phyloP scores from a whole-genome alignment of 2,888 invertebrate genomes.

The Diplolepis rosae region DNA sequence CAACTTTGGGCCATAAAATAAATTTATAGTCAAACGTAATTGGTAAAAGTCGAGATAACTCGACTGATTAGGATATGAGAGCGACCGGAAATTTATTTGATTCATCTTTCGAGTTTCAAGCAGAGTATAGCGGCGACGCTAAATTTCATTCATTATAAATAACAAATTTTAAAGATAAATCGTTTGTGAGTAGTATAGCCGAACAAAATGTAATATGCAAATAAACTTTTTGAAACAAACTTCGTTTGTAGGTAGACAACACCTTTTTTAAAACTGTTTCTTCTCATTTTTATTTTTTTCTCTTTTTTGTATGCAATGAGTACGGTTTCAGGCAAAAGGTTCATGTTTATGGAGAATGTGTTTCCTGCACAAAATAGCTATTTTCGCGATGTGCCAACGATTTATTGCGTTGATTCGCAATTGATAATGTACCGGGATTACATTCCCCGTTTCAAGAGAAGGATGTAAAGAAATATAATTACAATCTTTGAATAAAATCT shows the following conservation, averaged over 20 bases:
- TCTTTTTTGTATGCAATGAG: conserved; percentile 12
- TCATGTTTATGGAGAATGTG: conserved; percentile 27
- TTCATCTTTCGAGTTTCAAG: conserved; percentile 23
- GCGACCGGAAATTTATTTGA: conserved; percentile 13
- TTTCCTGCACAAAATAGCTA: conserved; percentile 25
- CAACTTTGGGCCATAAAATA: conserved; percentile 15
- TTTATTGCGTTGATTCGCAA: conserved; percentile 27
- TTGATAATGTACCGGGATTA: conserved; percentile 17
- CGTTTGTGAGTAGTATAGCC: background rate
- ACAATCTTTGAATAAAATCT: conserved; percentile 25
- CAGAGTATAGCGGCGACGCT: conserved; percentile 21
- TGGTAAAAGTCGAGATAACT: conserved; percentile 17
- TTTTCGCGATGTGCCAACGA: conserved; percentile 15
- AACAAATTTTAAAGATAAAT: conserved; percentile 21
- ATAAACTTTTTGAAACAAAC: background rate
- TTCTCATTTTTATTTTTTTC: background rate
- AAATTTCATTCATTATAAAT: conserved; percentile 25
- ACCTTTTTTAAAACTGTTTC: conserved; percentile 1
- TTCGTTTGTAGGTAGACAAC: background rate
- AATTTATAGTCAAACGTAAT: conserved; percentile 11
- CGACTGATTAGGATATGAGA: conserved; percentile 21
- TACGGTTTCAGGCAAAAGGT: conserved; percentile 6
- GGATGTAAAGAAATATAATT: conserved; percentile 7
- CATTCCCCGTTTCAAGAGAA: conserved; percentile 1
- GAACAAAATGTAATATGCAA: conserved; percentile 19